Conservation (phyloP, 2,797 vertebrate species). For the Tokudaia tokunoshimensis region DNA sequence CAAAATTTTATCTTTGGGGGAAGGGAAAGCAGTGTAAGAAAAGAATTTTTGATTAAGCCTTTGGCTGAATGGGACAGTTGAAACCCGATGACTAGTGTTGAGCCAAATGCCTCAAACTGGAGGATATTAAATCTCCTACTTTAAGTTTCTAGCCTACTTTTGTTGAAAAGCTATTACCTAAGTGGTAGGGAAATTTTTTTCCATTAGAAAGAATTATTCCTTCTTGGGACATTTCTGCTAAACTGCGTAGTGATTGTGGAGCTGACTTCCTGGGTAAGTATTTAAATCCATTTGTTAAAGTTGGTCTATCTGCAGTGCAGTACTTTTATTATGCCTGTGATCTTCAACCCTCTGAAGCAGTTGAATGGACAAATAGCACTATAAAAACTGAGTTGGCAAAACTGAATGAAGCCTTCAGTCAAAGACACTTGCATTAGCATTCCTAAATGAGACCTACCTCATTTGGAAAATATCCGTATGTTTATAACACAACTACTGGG, state of each 20-base stretch:
- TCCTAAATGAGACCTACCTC: neutral
- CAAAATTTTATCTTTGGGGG: neutral
- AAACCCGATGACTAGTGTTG: neutral
- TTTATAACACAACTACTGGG: neutral
- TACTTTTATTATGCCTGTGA: neutral
- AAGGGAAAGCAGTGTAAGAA: neutral
- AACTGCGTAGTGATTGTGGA: neutral
- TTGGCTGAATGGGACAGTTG: neutral
- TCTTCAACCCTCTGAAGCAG: neutral
- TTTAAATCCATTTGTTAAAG: neutral
- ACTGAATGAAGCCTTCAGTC: neutral
- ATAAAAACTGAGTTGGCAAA: neutral
- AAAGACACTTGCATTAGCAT: neutral
- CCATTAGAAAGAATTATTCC: neutral
- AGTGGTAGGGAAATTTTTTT: neutral
- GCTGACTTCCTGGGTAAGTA: neutral
- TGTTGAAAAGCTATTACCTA: neutral
- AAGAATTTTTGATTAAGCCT: neutral
- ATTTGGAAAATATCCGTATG: neutral
- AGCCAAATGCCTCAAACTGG: neutral
- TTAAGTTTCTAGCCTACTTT: neutral
- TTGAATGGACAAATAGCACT: neutral
- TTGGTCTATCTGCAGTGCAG: neutral
- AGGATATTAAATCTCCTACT: neutral
- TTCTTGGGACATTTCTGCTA: neutral